These are phyloP conservation scores for Apistogramma diplotaenia DNA, from an alignment of 2,113 vertebrate species.

Conservation along the genomic window DNA sequence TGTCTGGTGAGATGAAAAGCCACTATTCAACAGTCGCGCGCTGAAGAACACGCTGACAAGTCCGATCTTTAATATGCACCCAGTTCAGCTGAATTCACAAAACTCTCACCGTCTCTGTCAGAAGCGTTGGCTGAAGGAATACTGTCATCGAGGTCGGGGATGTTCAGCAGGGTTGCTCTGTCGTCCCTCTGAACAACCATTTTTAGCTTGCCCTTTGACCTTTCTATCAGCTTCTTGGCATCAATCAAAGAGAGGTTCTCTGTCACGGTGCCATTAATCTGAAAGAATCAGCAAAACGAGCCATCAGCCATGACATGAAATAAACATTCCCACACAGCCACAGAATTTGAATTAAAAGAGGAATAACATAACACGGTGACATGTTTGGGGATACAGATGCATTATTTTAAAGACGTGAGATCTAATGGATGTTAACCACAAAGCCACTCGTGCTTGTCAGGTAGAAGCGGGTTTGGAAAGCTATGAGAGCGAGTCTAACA, in stretches of 20 bases:
- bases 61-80: background rate
- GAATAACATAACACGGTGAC: background rate
- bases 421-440: background rate
- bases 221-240: constrained; percentile 98
- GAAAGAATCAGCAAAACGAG: constrained; percentile 27
- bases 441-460: background rate
- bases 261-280: constrained; percentile 99
- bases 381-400: background rate
- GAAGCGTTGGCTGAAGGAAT: constrained; percentile 97
- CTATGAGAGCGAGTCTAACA: no score
- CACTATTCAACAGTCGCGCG: background rate
- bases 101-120: constrained; percentile 91
- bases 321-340: background rate
- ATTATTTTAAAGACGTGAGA: background rate
- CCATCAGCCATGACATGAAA: background rate
- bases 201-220: constrained; percentile 98
- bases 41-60: background rate
- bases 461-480: no score
- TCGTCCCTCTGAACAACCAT: constrained; percentile 99
- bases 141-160: constrained; percentile 96
- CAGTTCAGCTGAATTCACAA: background rate
- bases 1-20: constrained; percentile 81
- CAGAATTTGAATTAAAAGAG: background rate
- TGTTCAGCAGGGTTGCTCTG: constrained; percentile 91
- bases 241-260: constrained; percentile 99